phyloP scores from a whole-genome alignment of 2,797 vertebrate species.

The Jordanella pulchra region DNA sequence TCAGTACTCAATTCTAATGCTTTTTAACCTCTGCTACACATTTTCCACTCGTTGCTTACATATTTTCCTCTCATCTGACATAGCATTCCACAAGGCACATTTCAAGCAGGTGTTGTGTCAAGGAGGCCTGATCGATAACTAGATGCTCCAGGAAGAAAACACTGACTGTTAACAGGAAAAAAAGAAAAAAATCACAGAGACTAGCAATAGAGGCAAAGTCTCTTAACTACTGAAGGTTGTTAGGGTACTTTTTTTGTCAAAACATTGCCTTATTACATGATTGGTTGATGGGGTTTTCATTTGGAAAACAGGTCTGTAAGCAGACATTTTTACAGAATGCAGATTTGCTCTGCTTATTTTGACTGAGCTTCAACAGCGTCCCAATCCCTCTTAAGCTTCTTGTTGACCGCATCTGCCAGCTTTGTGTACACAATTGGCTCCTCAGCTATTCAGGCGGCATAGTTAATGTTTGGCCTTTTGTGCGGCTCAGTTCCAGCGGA shows the following conservation, averaged over 20 bases:
- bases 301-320: conserved; percentile 66
- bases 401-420: conserved; percentile 74
- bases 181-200: conserved; percentile 33
- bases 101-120: conserved; percentile 44
- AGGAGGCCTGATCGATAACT: conserved; percentile 42
- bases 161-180: conserved; percentile 49
- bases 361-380: conserved; percentile 53
- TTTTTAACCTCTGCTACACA: conserved; percentile 18
- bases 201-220: conserved; percentile 57
- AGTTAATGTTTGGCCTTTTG: conserved; percentile 78
- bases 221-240: conserved; percentile 56
- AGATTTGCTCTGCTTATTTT: conserved; percentile 70
- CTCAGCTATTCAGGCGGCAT: conserved; percentile 71
- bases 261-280: conserved; percentile 71
- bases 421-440: conserved; percentile 79
- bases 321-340: conserved; percentile 72
- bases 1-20: neutral
- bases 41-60: conserved; percentile 22
- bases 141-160: conserved; percentile 49
- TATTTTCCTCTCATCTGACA: conserved; percentile 32
- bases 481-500: conserved; percentile 72
- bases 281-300: conserved; percentile 66
- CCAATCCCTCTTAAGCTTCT: conserved; percentile 77
- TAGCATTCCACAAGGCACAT: conserved; percentile 17
- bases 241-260: conserved; percentile 55